phyloP scores from a whole-genome alignment of 2,888 invertebrate species.

The Digitonthophagus gazella region DNA sequence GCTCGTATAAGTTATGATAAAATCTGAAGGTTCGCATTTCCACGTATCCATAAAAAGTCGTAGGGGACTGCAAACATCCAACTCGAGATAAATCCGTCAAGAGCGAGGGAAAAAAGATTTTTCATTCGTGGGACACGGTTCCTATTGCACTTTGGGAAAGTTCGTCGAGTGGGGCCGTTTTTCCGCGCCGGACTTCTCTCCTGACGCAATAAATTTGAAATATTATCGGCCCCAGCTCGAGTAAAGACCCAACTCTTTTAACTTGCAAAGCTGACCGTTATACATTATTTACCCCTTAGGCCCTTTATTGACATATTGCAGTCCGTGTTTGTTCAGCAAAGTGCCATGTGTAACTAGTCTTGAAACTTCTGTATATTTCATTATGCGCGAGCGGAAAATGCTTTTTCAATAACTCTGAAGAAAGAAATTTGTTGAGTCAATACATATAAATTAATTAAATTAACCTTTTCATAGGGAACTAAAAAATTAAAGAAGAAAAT shows the following conservation, averaged over 20 bases:
- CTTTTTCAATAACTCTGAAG: too few species aligned
- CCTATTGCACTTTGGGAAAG: neutral
- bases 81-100: neutral
- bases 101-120: neutral
- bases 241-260: slow-evolving; percentile 14
- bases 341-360: slow-evolving; percentile 6
- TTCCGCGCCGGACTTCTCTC: neutral
- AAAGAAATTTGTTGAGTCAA: too few species aligned
- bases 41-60: neutral
- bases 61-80: neutral
- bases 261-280: slow-evolving; percentile 20
- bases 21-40: neutral
- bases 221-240: slow-evolving; percentile 3
- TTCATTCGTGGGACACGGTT: neutral
- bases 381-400: slow-evolving; percentile 1
- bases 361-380: slow-evolving; percentile 2
- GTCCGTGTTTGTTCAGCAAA: slow-evolving; percentile 11
- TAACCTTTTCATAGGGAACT: neutral
- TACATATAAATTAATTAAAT: neutral
- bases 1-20: neutral
- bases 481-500: neutral
- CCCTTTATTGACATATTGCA: slow-evolving; percentile 17
- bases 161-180: neutral
- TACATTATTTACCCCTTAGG: slow-evolving; percentile 15
- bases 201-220: slow-evolving; percentile 13